A percentile compares a stretch with the other conserved stretches of the same genome.
Evolutionary conservation across 2,888 invertebrate species (phyloP).

Genomic region (Syrphus vitripennis): DNA sequence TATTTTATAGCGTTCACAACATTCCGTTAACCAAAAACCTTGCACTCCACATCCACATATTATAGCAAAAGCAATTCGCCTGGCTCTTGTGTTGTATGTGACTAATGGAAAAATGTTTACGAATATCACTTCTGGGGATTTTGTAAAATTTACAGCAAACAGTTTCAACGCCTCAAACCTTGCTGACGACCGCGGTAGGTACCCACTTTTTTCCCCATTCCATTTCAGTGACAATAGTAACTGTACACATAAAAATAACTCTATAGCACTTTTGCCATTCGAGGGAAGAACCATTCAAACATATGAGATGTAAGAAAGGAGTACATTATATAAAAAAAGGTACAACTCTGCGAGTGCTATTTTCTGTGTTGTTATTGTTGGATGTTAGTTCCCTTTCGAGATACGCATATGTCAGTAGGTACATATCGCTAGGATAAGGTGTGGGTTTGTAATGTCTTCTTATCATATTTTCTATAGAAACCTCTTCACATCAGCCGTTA

Average conservation of each 20-base stretch:
- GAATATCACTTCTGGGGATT: slow-evolving; percentile 69
- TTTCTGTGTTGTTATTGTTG: slow-evolving; percentile 3
- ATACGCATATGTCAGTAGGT: slow-evolving; percentile 43
- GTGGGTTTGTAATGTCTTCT: slow-evolving; percentile 57
- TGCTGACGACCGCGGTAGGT: neutral
- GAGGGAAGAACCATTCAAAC: slow-evolving; percentile 28
- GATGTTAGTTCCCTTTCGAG: slow-evolving; percentile 45
- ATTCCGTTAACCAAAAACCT: slow-evolving; percentile 40
- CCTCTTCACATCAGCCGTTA: slow-evolving; percentile 66
- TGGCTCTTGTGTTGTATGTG: slow-evolving; percentile 47
- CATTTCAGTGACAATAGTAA: neutral
- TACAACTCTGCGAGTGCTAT: slow-evolving; percentile 32
- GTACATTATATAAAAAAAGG: neutral
- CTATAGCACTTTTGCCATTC: neutral
- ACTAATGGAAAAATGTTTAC: slow-evolving; percentile 67
- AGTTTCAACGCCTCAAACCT: slow-evolving; percentile 32
- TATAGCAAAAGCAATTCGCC: slow-evolving; percentile 1
- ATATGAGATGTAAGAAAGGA: neutral
- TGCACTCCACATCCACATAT: slow-evolving; percentile 26
- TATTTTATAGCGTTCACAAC: slow-evolving; percentile 45
- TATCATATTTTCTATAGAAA: slow-evolving; percentile 52
- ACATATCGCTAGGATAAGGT: neutral
- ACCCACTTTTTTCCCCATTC: neutral
- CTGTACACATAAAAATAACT: slow-evolving; percentile 32
- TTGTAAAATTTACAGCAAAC: slow-evolving; percentile 66